Evolutionary conservation across 2,888 invertebrate species (phyloP).

Genomic region (Priocnemis perturbator): DNA sequence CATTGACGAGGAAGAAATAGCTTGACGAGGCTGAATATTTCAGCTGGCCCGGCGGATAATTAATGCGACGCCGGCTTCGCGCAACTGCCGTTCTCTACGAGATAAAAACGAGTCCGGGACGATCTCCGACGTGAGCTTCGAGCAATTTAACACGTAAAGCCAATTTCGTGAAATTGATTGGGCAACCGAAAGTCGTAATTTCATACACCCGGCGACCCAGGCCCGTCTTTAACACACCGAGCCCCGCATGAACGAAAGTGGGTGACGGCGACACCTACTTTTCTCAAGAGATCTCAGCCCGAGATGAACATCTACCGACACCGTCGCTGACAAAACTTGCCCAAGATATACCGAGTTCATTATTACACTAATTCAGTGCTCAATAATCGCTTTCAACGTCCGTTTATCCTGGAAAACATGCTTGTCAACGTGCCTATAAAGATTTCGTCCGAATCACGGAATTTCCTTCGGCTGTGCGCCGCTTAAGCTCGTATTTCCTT

Average conservation of each 20-base stretch:
- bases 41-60: slow-evolving; percentile 29
- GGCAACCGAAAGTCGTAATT: slow-evolving; percentile 30
- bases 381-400: too few species aligned
- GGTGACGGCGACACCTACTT: too few species aligned
- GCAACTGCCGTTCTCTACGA: slow-evolving; percentile 21
- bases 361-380: too few species aligned
- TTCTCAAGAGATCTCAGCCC: too few species aligned
- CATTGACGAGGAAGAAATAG: slow-evolving; percentile 42
- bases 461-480: slow-evolving; percentile 15
- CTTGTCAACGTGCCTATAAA: too few species aligned
- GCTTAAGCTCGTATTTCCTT: slow-evolving; percentile 28
- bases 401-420: too few species aligned
- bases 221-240: slow-evolving; percentile 33
- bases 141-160: slow-evolving; percentile 24
- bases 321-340: too few species aligned
- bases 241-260: slow-evolving; percentile 1
- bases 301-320: too few species aligned
- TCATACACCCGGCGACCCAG: slow-evolving; percentile 8
- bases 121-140: slow-evolving; percentile 28
- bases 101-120: slow-evolving; percentile 15
- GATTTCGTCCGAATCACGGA: slow-evolving; percentile 18
- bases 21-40: slow-evolving; percentile 33
- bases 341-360: too few species aligned
- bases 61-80: slow-evolving; percentile 32
- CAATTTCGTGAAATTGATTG: slow-evolving; percentile 47